phyloP scores from a whole-genome alignment of 2,113 vertebrate genomes.

The Aphelocoma coerulescens region DNA sequence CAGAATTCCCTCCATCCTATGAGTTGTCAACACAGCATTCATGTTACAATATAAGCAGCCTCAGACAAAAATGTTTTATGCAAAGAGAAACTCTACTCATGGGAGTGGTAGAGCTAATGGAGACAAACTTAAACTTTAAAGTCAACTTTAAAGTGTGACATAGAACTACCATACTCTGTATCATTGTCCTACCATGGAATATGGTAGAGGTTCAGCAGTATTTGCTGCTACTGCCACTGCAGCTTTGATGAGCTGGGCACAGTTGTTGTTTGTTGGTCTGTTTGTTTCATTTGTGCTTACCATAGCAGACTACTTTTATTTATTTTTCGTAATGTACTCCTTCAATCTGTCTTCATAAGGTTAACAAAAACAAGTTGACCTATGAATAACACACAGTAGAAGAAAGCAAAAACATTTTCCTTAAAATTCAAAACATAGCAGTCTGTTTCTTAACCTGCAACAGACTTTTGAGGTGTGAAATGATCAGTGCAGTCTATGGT shows the following conservation, averaged over 20 bases:
- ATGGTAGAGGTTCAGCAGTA: neutral
- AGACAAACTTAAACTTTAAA: neutral
- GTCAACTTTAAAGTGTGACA: neutral
- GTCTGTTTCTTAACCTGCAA: neutral
- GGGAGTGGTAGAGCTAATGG: neutral
- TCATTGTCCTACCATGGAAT: neutral
- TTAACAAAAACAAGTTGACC: neutral
- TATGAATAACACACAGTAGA: neutral
- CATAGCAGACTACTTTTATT: neutral
- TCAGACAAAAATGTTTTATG: neutral
- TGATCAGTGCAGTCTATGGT: neutral
- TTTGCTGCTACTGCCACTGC: neutral
- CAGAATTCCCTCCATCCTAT: neutral
- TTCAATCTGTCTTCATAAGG: neutral
- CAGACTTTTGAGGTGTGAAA: neutral
- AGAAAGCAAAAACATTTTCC: neutral
- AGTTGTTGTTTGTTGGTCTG: neutral
- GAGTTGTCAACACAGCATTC: neutral
- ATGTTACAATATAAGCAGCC: neutral
- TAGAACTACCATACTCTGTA: too few relatives aligned
- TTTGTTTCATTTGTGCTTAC: neutral
- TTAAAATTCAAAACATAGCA: neutral
- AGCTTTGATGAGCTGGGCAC: neutral
- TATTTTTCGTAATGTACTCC: neutral
- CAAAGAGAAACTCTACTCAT: accelerated